Percentiles rank a stretch among this genome's conserved stretches.
Conservation (phyloP, 2,888 invertebrate genomes). For the Hirtodrosophila alboralis region DNA sequence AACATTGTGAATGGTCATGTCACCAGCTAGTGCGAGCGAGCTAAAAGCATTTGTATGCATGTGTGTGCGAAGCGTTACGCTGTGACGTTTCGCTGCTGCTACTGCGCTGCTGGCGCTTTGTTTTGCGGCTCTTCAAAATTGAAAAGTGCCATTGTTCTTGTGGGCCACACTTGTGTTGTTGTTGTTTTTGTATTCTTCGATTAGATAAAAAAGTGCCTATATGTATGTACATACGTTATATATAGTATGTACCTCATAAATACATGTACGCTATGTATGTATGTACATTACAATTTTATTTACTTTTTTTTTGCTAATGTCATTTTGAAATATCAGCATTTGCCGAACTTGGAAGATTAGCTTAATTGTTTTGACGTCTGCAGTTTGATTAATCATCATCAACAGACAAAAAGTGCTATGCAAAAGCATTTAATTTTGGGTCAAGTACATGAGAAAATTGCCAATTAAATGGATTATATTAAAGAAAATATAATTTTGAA, state of each 20-base stretch:
- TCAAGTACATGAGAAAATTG: conserved; percentile 27
- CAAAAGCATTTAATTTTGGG: conserved; percentile 26
- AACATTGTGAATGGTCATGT: conserved; percentile 72
- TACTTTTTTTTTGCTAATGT: conserved; percentile 54
- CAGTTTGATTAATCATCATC: conserved; percentile 54
- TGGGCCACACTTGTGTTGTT: conserved; percentile 35
- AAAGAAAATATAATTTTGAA: conserved; percentile 8
- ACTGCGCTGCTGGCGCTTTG: conserved; percentile 55
- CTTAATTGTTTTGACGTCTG: conserved; percentile 64
- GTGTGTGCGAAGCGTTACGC: conserved; percentile 14
- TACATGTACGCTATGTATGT: conserved; percentile 6
- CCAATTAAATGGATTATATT: conserved; percentile 9
- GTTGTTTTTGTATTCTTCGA: conserved; percentile 39
- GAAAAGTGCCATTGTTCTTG: conserved; percentile 46
- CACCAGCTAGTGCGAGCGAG: conserved; percentile 24
- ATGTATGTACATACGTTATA: conserved; percentile 13
- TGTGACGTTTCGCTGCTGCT: conserved; percentile 29
- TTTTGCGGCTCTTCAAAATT: conserved; percentile 38
- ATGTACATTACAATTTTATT: conserved; percentile 1
- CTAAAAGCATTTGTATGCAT: conserved; percentile 6
- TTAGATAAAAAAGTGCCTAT: conserved; percentile 46
- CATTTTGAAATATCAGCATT: conserved; percentile 55
- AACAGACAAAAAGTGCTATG: conserved; percentile 23
- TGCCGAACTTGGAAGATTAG: conserved; percentile 55
- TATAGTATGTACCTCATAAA: too few relatives aligned